These are phyloP conservation scores for Pyrrhura leucotis DNA, from an alignment of 2,797 vertebrate species.

Conservation along the genomic window DNA sequence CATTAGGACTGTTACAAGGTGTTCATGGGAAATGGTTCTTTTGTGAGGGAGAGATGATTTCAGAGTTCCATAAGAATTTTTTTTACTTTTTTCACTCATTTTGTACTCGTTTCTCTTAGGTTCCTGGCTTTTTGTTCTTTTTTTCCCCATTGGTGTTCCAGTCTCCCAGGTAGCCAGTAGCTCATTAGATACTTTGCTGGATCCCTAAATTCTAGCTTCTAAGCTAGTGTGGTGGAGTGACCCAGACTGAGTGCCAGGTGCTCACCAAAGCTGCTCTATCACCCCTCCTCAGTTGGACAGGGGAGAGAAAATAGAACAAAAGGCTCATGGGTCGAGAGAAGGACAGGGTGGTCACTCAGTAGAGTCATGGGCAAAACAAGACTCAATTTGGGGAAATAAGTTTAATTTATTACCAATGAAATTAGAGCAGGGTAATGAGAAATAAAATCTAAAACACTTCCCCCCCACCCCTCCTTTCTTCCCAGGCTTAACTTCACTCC, in stretches of 20 bases:
- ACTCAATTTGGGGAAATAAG: not conserved
- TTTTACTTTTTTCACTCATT: not conserved
- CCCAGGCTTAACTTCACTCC: not conserved
- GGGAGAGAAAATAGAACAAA: not conserved
- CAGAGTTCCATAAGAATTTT: not conserved
- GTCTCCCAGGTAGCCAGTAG: not conserved
- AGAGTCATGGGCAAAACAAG: not conserved
- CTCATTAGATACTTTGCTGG: not conserved
- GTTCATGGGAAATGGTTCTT: not conserved
- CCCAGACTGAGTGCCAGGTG: not conserved
- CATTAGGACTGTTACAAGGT: not conserved
- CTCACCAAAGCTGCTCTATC: not conserved
- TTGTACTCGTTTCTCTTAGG: not conserved
- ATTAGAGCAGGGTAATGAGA: not conserved
- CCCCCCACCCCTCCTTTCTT: not conserved
- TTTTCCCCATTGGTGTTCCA: not conserved
- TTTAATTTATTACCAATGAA: not conserved
- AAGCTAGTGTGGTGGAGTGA: not conserved
- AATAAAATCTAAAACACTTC: not conserved
- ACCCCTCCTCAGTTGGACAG: not conserved
- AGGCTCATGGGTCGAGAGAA: rapidly evolving
- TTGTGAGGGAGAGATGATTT: not conserved
- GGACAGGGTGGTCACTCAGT: not conserved
- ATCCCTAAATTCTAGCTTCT: not conserved
- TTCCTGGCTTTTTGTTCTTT: not conserved